Conservation (phyloP, 2,113 vertebrate genomes). For the Lonchura striata region DNA sequence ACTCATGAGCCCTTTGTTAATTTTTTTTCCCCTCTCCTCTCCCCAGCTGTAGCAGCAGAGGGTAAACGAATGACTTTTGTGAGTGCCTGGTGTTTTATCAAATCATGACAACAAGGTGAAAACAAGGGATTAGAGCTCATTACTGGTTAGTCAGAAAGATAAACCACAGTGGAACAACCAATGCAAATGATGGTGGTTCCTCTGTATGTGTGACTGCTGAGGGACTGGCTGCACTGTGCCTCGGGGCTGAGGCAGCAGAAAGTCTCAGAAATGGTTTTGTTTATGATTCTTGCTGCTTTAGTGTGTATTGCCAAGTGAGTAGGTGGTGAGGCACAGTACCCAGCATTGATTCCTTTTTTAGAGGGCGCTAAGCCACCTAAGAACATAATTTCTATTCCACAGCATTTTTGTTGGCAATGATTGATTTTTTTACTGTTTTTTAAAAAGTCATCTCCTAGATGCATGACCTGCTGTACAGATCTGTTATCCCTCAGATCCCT, state of each 20-base stretch:
- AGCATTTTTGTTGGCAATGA: not conserved
- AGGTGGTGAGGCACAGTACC: not conserved
- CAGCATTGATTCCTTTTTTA: not conserved
- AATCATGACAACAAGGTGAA: not conserved
- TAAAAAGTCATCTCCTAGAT: not conserved
- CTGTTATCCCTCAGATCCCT: not conserved
- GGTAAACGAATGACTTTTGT: no score
- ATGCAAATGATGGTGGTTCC: no score
- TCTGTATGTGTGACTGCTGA: fast-evolving
- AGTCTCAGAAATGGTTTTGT: not conserved
- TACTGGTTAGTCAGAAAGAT: not conserved
- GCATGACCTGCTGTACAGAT: not conserved
- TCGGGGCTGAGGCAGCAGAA: fast-evolving
- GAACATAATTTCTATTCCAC: not conserved
- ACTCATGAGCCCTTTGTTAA: no score
- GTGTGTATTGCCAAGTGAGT: not conserved
- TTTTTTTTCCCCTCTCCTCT: no score
- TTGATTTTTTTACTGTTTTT: not conserved
- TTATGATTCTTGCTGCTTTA: not conserved
- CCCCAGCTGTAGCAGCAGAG: no score
- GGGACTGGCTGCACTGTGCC: not conserved
- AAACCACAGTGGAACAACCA: not conserved
- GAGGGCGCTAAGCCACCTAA: not conserved
- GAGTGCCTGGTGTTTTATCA: not conserved
- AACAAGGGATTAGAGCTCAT: not conserved